Evolutionary conservation across 2,113 vertebrate genomes (phyloP).

Genomic region (Lamprotornis superbus): DNA sequence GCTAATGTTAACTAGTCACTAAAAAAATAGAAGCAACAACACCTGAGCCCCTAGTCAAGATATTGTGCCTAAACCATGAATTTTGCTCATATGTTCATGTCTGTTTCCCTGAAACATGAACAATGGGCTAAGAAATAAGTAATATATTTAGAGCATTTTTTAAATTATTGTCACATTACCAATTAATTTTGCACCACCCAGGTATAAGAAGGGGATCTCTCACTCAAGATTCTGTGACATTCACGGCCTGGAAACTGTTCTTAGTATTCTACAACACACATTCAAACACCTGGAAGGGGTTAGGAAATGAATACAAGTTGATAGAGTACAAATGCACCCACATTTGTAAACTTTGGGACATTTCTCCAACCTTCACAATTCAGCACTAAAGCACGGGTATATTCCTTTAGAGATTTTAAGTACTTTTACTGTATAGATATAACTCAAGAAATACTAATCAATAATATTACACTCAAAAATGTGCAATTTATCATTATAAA

Average conservation of each 20-base stretch:
- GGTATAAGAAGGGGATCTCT: neutral
- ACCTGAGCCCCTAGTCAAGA: slow-evolving; percentile 74
- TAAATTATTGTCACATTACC: neutral
- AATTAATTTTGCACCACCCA: neutral
- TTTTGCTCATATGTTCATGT: neutral
- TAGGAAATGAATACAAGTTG: neutral
- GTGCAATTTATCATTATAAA: neutral
- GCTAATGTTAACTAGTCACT: slow-evolving; percentile 79
- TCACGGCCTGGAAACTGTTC: neutral
- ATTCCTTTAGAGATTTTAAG: neutral
- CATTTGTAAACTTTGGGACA: neutral
- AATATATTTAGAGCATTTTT: neutral
- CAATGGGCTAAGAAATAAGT: neutral
- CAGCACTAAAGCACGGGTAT: neutral
- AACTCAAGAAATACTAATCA: neutral
- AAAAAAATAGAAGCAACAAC: slow-evolving; percentile 74
- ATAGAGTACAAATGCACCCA: neutral
- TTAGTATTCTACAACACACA: neutral
- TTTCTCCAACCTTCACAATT: neutral
- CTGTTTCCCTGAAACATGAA: neutral
- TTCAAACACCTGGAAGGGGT: neutral
- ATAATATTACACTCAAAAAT: neutral
- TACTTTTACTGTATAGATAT: neutral
- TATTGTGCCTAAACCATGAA: neutral
- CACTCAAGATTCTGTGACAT: neutral